Base-by-base conservation (phyloP, 1,140 invertebrate species). In the Mactra quadrangularis region DNA sequence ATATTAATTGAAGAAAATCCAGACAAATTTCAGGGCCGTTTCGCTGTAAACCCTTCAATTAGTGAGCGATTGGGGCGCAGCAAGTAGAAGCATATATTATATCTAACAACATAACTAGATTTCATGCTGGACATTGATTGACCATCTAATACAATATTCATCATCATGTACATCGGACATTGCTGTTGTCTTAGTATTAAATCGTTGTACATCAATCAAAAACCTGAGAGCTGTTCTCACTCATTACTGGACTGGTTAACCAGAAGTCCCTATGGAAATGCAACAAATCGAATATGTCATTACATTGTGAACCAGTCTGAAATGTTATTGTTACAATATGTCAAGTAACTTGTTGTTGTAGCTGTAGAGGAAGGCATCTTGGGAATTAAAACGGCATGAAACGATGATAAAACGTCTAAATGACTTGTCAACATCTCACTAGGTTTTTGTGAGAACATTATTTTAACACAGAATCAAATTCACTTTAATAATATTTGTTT, bases 211-310 rank as follows among this genome's bases (percentile, higher is more conserved):
- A 71, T 71, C 68, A 52, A 71, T 71, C 50, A 27, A 31, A 47
- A n/a, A n/a, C n/a, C n/a, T n/a, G 19, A 19, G 53, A 29, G 11
- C 71, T 60, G 55, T 75, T 53, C 25, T 33, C 71, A 19, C 71
- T 75, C 53, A 29, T 57, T 75, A 57, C 35, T 27, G 19, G 71
- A 47, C 71, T 29, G 33, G 52, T 59, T 57, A 75, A 75, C 22
- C 71, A 29, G 35, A 7, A 45, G n/a, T 38, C 71, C 71, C 52
- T 55, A 11, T 7, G n/a, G 71, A 47, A 75, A 59, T 25, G 41
- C 25, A 60, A 31, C 71, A 75, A 75, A 60, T 75, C 53, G 71
- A 75, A 75, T 60, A 53, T 75, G 71, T 75, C 71, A 75, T 75
- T 75, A 75, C 33, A 75, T 6, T 22, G 17, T 19, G 31, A 22